These are phyloP conservation scores for Mallateleia sp. DNA, from an alignment of 2,888 invertebrate genomes.

Conservation along the genomic window DNA sequence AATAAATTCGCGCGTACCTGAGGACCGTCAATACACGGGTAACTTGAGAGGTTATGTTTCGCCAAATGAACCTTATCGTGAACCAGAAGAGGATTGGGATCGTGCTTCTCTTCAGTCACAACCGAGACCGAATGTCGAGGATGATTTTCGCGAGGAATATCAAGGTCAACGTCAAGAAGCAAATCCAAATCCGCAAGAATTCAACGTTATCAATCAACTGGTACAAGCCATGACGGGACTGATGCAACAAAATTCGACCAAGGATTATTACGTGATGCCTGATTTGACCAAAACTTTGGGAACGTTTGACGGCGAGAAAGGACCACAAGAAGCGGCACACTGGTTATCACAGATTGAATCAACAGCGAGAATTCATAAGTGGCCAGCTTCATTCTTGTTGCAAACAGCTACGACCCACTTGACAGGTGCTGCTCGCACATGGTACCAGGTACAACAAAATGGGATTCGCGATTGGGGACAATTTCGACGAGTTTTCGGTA, in stretches of 20 bases:
- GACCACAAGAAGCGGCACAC: conserved; percentile 55
- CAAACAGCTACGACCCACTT: conserved; percentile 59
- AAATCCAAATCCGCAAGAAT: background rate
- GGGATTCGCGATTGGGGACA: conserved; percentile 4
- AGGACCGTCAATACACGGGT: background rate
- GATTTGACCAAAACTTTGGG: conserved; percentile 60
- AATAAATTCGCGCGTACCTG: background rate
- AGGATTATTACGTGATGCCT: conserved; percentile 51
- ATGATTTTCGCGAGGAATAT: background rate
- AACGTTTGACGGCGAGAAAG: conserved; percentile 48
- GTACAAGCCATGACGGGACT: background rate
- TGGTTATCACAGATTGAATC: conserved; percentile 72
- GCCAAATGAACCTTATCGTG: too few relatives aligned
- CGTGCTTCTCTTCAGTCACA: too few relatives aligned
- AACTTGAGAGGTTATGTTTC: too few relatives aligned
- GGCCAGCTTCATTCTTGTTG: conserved; percentile 65
- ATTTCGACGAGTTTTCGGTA: conserved; percentile 36
- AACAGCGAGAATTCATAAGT: conserved; percentile 54
- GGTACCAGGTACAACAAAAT: conserved; percentile 41
- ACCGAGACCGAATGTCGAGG: background rate
- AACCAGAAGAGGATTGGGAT: too few relatives aligned
- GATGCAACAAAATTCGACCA: background rate
- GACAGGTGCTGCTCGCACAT: conserved; percentile 54
- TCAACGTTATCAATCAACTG: background rate
- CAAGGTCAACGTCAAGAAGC: background rate